These are phyloP conservation scores for Diarsia dahlii DNA, from an alignment of 2,888 invertebrate genomes.

Conservation along the genomic window DNA sequence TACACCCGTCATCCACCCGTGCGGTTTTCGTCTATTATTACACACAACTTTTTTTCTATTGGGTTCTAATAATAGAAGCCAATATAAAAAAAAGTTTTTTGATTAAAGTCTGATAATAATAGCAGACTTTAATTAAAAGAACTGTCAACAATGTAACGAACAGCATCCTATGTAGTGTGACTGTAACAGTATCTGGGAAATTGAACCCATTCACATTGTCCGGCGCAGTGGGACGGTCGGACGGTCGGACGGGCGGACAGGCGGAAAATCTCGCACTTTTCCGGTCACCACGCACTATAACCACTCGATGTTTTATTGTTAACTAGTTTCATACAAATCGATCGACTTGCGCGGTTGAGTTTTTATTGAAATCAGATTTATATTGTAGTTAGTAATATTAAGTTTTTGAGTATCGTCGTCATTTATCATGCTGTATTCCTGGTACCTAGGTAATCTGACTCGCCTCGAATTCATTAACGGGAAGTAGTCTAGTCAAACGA, in stretches of 20 bases:
- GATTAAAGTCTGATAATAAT: neutral
- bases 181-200: constrained; percentile 34
- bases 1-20: too few relatives aligned
- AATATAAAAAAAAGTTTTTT: too few relatives aligned
- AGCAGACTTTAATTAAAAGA: neutral
- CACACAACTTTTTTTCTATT: neutral
- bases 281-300: constrained; percentile 57
- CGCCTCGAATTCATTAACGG: too few relatives aligned
- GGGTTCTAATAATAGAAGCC: too few relatives aligned
- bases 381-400: neutral
- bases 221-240: constrained; percentile 1
- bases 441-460: too few relatives aligned
- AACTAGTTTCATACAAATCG: constrained; percentile 26
- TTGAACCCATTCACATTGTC: constrained; percentile 44
- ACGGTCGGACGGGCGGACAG: constrained; percentile 26
- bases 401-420: too few relatives aligned
- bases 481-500: too few relatives aligned
- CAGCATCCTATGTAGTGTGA: neutral
- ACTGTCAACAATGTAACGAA: neutral
- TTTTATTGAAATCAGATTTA: neutral
- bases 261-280: constrained; percentile 51
- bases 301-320: constrained; percentile 16
- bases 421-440: too few relatives aligned
- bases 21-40: neutral
- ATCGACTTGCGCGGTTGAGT: neutral